Base-by-base conservation (phyloP, 1,140 invertebrate species). In the Holcopasites calliopsidis region DNA sequence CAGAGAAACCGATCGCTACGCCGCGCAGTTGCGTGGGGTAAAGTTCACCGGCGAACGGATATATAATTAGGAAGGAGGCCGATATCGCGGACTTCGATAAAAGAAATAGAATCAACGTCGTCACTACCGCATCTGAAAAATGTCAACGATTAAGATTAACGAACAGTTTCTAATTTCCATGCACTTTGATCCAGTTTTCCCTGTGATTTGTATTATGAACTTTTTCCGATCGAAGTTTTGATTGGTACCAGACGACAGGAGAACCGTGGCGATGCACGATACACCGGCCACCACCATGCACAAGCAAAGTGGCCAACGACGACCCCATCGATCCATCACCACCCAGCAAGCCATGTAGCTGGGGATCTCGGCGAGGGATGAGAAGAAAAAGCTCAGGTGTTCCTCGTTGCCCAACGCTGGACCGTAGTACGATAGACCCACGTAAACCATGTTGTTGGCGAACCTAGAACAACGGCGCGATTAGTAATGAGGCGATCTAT, bases 21-120 rank as follows among this genome's bases (percentile, higher is more conserved):
- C 96, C 97, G 77, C 96, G 93, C 23, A 97, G 92, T 90, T 97
- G 95, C 3, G 96, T 97, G 1, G 97, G 97, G 90, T 97, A 97
- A 16, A 97, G 90, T 92, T 98, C 97, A 4, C 96, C 96, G 83
- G 97, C 96, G 88, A 97, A 97, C 1, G 97, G 96, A 90, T 97
- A 97, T 75, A 98, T 96, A 21, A 98, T 96, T 31, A 97, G 92
- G 90, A 98, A 98, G 1, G 97, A 97, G 6, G 96, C 96, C 0
- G 97, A 97, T 89, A 98, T 97, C 54, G 96, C 94, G 78, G 96
- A 97, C 90, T 98, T 98, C 3, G 97, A 97, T 80, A 97, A 92
- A 13, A 98, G 92, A 86, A 96, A 98, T 11, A 98, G 89, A 33
- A 95, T 92, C 31, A 97, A 88, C 6, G 96, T 97, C 80, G 94